Conservation (phyloP, 2,888 invertebrate genomes). For the Bellardia pandia region DNA sequence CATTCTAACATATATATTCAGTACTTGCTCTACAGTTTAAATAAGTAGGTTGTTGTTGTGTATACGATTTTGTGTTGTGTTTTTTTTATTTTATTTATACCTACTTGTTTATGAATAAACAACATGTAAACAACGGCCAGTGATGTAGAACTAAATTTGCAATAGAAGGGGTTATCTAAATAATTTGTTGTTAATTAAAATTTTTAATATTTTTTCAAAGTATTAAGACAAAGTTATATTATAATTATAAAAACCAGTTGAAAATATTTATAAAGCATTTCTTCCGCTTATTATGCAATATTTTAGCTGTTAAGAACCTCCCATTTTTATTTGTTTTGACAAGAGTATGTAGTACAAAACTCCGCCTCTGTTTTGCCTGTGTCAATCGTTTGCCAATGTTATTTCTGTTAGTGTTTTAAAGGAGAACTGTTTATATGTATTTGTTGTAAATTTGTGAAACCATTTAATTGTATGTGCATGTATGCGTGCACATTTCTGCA, state of each 20-base stretch:
- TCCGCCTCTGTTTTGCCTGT: conserved; percentile 80
- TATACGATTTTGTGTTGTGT: conserved; percentile 70
- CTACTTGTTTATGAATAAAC: conserved; percentile 79
- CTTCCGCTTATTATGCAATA: conserved; percentile 3
- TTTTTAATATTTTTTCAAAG: neutral
- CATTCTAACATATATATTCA: conserved; percentile 46
- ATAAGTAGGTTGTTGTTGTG: conserved; percentile 71
- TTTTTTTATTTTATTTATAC: conserved; percentile 49
- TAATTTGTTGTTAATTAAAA: neutral
- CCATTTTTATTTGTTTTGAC: conserved; percentile 63
- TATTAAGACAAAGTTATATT: neutral
- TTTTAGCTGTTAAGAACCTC: conserved; percentile 65
- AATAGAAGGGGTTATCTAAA: conserved; percentile 51
- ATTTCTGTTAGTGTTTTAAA: conserved; percentile 64
- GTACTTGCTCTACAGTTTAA: conserved; percentile 76
- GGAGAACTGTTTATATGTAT: conserved; percentile 40
- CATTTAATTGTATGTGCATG: conserved; percentile 74
- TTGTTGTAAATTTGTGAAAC: neutral
- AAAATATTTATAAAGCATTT: neutral
- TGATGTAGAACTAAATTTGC: conserved; percentile 75
- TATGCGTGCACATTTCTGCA: conserved; percentile 75
- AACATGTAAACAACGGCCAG: conserved; percentile 82
- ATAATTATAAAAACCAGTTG: neutral
- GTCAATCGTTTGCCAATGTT: conserved; percentile 70
- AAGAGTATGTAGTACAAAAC: conserved; percentile 71